phyloP scores from a whole-genome alignment of 2,888 invertebrate species.

The Lepidocyrtinus sp. region DNA sequence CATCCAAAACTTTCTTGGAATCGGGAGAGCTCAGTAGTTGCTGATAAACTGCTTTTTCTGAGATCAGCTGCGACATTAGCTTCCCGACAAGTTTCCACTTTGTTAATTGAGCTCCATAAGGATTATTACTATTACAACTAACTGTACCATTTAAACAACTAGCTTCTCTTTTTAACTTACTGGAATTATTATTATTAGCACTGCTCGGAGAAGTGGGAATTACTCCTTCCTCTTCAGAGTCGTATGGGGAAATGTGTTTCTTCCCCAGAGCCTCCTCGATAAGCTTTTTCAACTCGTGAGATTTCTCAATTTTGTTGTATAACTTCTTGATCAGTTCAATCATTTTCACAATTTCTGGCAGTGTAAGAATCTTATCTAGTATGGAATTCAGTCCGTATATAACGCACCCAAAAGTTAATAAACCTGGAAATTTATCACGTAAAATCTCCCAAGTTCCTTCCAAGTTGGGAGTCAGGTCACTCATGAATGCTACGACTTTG shows the following conservation, averaged over 20 bases:
- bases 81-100: conserved; percentile 52
- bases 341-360: conserved; percentile 46
- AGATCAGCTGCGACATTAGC: conserved; percentile 54
- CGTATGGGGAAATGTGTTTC: conserved; percentile 26
- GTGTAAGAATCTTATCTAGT: conserved; percentile 43
- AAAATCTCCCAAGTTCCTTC: conserved; percentile 54
- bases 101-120: conserved; percentile 1
- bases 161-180: not conserved
- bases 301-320: conserved; percentile 46
- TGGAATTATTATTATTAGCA: not conserved
- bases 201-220: not conserved
- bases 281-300: conserved; percentile 33
- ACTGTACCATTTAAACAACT: not conserved
- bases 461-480: conserved; percentile 44
- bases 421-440: conserved; percentile 54
- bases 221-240: conserved; percentile 18
- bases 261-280: conserved; percentile 29
- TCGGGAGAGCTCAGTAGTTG: conserved; percentile 39
- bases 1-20: conserved; percentile 37
- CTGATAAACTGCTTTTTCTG: conserved; percentile 56
- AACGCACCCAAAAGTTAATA: conserved; percentile 57
- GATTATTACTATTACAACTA: conserved; percentile 17
- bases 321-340: conserved; percentile 44
- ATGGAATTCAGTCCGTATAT: conserved; percentile 53
- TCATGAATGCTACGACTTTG: conserved; percentile 59